Evolutionary conservation across 2,888 invertebrate species (phyloP).

Genomic region (Apamea monoglypha): DNA sequence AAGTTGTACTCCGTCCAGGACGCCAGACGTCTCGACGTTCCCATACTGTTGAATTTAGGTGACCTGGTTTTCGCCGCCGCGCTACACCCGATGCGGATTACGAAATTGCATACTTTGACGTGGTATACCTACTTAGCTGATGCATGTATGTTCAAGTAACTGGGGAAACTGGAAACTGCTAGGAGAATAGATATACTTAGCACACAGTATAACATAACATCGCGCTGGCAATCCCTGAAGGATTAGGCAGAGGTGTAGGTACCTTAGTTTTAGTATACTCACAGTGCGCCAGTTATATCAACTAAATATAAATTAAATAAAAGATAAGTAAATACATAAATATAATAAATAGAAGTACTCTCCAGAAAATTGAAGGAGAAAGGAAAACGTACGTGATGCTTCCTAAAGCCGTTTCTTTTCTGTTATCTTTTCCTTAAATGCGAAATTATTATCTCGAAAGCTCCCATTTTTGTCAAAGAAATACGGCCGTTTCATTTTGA

Average conservation of each 20-base stretch:
- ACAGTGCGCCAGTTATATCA: background rate
- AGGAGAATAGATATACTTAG: background rate
- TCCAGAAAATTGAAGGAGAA: background rate
- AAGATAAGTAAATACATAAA: background rate
- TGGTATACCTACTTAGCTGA: constrained; percentile 41
- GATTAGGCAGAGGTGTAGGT: background rate
- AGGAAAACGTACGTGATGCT: constrained; percentile 20
- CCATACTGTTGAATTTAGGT: constrained; percentile 70
- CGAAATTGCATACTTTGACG: constrained; percentile 77
- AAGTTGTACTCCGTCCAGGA: constrained; percentile 45
- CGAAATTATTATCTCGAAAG: constrained; percentile 25
- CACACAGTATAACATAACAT: background rate
- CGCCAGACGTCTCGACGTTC: constrained; percentile 67
- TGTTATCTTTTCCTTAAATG: constrained; percentile 25
- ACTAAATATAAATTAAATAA: background rate
- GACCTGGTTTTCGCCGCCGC: constrained; percentile 73
- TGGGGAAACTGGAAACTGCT: constrained; percentile 2
- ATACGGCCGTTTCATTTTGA: constrained; percentile 30
- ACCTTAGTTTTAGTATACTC: background rate
- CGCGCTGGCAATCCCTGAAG: background rate
- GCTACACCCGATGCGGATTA: constrained; percentile 77
- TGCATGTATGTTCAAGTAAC: constrained; percentile 16
- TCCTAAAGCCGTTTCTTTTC: constrained; percentile 11
- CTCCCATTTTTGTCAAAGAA: constrained; percentile 32
- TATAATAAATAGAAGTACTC: constrained; percentile 7